phyloP scores from a whole-genome alignment of 2,113 vertebrate genomes.

The Edolisoma coerulescens region DNA sequence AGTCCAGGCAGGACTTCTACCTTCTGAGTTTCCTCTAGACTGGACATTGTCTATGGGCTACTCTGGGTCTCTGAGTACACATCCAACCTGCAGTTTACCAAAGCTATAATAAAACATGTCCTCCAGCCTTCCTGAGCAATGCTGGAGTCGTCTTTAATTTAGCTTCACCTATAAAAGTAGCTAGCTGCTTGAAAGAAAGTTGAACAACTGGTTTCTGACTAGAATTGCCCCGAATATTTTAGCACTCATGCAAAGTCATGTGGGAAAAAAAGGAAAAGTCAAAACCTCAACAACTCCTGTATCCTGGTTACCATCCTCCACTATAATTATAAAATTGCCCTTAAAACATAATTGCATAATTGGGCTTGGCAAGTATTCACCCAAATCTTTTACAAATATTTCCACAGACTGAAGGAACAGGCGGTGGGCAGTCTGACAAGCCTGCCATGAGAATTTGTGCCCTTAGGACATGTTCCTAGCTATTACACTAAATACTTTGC shows the following conservation, averaged over 20 bases:
- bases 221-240: background rate
- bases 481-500: background rate
- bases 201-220: slow-evolving; percentile 21
- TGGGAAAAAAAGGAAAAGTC: slow-evolving; percentile 1
- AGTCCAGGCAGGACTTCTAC: background rate
- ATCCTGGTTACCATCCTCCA: slow-evolving; percentile 58
- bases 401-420: slow-evolving; percentile 23
- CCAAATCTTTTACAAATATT: slow-evolving; percentile 38
- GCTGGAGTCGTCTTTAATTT: background rate
- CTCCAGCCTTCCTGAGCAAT: background rate
- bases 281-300: slow-evolving; percentile 1
- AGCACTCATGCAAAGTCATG: background rate
- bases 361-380: slow-evolving; percentile 35
- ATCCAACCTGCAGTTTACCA: background rate
- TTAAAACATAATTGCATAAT: slow-evolving; percentile 64
- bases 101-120: background rate
- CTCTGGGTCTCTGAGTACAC: background rate
- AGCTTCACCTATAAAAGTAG: background rate
- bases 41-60: background rate
- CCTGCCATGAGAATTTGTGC: background rate
- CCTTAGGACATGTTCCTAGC: slow-evolving; percentile 4
- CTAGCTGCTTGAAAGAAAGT: background rate
- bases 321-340: slow-evolving; percentile 59
- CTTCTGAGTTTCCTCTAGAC: background rate
- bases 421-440: background rate